Evolutionary conservation across 2,797 vertebrate genomes (phyloP), one percentile per base, ranked within the genome.

Genomic region (Lophius americanus): DNA sequence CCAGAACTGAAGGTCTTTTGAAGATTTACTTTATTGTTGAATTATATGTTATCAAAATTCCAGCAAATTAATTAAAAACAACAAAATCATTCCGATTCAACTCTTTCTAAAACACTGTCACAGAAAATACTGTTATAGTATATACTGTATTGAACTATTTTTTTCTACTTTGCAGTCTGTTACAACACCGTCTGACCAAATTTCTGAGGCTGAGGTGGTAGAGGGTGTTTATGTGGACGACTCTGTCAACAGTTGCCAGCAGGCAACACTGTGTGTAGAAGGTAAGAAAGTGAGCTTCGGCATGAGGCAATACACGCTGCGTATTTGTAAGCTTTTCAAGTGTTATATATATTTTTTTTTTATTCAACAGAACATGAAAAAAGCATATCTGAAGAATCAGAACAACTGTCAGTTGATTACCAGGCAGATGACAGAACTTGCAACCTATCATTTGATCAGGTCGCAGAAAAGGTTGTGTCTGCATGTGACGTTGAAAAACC

Each of bases 171-270:
- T 69, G 36, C 60, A 90, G 86, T 80, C 50, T 51, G 37, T 41
- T 54, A 47, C 7, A 11, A 12, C 9, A 3, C 13, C 61, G 13
- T 23, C 44, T n/a, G 76, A 83, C 10, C 59, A 75, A 14, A 59
- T 73, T 4, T 64, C 79, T 53, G 6, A 75, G 39, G 59, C 64
- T 37, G 43, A 79, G 7, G 60, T 91, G 39, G 92, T 90, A 84
- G 78, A 85, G 39, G 84, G 90, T 55, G 59, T 73, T 49, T 72
- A 39, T 52, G 70, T 74, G 37, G 81, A 79, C 53, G 82, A 86
- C 0, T 49, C 65, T 51, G 56, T 47, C 42, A 41, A 63, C 53
- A 57, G 53, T 50, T 62, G 49, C 51, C 78, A 65, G 51, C 67
- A 64, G 60, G 65, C 78, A 73, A 51, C 39, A 9, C 36, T 71